Percentiles rank a stretch among this genome's conserved stretches.
phyloP scores from a whole-genome alignment of 2,113 vertebrate genomes.

The Ammodramus savannarum region DNA sequence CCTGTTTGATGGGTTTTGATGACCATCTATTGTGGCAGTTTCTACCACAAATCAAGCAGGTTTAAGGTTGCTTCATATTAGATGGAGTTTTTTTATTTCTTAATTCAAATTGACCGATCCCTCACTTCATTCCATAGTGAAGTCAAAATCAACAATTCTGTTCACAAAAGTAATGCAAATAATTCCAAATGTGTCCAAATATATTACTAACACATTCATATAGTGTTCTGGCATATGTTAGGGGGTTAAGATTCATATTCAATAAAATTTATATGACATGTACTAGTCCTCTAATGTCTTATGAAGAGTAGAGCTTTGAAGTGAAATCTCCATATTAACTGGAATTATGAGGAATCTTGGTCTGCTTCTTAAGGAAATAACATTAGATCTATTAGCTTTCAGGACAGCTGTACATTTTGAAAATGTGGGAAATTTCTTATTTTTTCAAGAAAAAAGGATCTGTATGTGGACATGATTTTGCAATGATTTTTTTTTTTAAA shows the following conservation, averaged over 20 bases:
- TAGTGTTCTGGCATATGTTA: not conserved
- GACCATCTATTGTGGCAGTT: not conserved
- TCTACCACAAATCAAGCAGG: not conserved
- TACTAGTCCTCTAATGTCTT: not conserved
- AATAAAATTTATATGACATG: not conserved
- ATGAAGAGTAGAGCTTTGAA: not conserved
- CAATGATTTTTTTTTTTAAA: not conserved
- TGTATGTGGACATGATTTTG: not conserved
- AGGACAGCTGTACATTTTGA: not conserved
- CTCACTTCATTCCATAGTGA: not conserved
- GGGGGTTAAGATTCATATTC: not conserved
- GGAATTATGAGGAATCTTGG: not conserved
- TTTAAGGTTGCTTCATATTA: not conserved
- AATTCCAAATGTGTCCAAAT: not conserved
- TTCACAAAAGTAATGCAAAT: not conserved
- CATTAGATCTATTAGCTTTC: not conserved
- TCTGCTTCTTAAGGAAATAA: not conserved
- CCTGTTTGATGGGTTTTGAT: not conserved
- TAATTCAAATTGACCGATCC: not conserved
- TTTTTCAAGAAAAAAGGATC: not conserved
- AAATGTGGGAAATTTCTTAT: not conserved
- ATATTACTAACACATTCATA: not conserved
- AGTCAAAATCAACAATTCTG: not conserved
- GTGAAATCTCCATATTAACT: not conserved
- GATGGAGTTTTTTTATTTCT: not conserved